A percentile compares a stretch with the other conserved stretches of the same genome.
Evolutionary conservation across 2,113 vertebrate genomes (phyloP).

Genomic region (Oriolus oriolus): DNA sequence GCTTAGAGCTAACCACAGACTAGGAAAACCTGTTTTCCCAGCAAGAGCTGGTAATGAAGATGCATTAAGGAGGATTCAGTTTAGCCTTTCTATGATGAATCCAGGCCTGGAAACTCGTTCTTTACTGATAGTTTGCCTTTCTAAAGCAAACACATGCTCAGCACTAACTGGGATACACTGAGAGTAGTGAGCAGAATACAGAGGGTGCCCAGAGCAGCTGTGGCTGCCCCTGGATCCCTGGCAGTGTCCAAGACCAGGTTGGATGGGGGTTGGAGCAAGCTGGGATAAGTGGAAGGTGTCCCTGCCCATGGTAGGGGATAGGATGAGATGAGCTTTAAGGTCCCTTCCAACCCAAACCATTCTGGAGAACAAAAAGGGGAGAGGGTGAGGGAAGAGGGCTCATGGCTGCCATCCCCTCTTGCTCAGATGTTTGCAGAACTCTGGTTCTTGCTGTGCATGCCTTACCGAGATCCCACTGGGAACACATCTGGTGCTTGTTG

Average conservation of each 20-base stretch:
- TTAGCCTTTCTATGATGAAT: background rate
- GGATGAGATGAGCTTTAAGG: background rate
- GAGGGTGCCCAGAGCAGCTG: background rate
- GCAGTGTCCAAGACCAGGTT: background rate
- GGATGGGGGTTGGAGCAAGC: fast-evolving
- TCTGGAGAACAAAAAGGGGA: background rate
- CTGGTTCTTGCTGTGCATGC: fast-evolving
- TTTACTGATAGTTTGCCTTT: background rate
- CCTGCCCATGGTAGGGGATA: background rate
- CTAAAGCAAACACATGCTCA: background rate
- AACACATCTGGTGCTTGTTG: background rate
- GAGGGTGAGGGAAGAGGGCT: background rate
- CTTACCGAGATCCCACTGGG: background rate
- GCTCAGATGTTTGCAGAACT: background rate
- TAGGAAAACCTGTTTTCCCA: background rate
- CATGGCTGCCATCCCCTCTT: fast-evolving
- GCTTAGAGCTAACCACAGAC: background rate
- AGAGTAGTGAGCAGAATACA: background rate
- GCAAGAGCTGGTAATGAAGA: background rate
- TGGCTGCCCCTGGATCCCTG: background rate
- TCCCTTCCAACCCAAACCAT: background rate
- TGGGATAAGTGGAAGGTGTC: background rate
- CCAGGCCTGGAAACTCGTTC: background rate
- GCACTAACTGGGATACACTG: too few species aligned
- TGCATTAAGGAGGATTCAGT: background rate